A percentile compares a stretch with the other conserved stretches of the same genome.
phyloP scores from a whole-genome alignment of 2,113 vertebrate species.

The Dinomys branickii region DNA sequence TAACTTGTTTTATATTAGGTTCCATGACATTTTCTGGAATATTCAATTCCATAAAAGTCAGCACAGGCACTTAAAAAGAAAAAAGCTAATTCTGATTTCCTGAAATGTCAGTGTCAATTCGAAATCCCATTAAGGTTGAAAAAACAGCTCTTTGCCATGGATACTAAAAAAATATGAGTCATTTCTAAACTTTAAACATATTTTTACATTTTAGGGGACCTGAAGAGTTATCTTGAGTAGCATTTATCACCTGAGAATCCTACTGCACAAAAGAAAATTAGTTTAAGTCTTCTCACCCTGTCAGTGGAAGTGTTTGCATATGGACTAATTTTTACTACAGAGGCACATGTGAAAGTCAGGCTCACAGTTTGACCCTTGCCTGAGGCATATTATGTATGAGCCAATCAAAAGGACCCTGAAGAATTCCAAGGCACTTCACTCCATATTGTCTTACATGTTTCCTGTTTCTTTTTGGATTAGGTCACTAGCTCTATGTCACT shows the following conservation, averaged over 20 bases:
- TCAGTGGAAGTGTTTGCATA: rapidly evolving
- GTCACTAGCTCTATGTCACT: neutral
- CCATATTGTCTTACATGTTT: neutral
- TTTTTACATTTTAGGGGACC: neutral
- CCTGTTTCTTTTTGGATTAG: neutral
- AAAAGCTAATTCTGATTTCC: slow-evolving; percentile 56
- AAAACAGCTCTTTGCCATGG: slow-evolving; percentile 22
- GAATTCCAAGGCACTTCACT: neutral
- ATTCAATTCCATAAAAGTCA: slow-evolving; percentile 61
- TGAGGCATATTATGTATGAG: too few species aligned
- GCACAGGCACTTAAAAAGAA: slow-evolving; percentile 33
- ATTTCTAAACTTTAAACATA: neutral
- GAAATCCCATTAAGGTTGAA: slow-evolving; percentile 47
- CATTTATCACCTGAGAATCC: neutral
- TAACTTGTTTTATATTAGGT: slow-evolving; percentile 60
- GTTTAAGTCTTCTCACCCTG: too few species aligned
- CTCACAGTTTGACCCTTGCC: neutral
- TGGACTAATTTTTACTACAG: neutral
- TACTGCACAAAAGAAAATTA: neutral
- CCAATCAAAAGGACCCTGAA: neutral
- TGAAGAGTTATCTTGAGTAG: neutral
- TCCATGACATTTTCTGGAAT: slow-evolving; percentile 59
- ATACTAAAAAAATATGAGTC: neutral
- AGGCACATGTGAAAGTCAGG: neutral
- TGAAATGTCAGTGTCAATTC: slow-evolving; percentile 65